Conservation (phyloP, 2,888 invertebrate genomes). For the Cephus rjabovi region DNA sequence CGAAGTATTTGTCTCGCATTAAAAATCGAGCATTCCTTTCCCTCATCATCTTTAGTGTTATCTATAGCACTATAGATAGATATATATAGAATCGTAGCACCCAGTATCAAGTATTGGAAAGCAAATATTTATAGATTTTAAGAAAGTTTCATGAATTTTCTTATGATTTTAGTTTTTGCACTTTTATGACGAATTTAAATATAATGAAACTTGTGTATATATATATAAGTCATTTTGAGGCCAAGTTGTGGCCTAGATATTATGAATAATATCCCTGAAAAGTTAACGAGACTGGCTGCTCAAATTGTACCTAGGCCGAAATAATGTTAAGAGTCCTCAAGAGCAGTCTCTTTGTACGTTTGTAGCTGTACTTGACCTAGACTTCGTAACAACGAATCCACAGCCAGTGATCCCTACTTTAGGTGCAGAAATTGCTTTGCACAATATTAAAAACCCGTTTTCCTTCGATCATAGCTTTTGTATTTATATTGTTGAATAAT, state of each 20-base stretch:
- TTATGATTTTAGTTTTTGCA: background rate
- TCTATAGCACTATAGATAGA: background rate
- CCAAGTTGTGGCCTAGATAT: background rate
- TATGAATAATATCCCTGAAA: background rate
- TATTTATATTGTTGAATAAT: too few relatives aligned
- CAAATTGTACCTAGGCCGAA: background rate
- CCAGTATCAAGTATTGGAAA: background rate
- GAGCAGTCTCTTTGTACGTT: background rate
- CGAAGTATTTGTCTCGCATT: background rate
- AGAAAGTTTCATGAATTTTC: background rate
- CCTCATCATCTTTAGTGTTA: background rate
- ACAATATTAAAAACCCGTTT: background rate
- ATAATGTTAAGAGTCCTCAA: background rate
- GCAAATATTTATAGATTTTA: background rate
- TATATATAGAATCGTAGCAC: background rate
- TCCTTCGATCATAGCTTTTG: background rate
- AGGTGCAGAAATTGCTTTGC: background rate
- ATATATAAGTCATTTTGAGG: background rate
- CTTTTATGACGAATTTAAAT: background rate
- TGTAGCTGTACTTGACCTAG: conserved; percentile 6
- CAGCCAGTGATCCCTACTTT: background rate
- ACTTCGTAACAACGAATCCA: background rate
- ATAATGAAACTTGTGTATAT: background rate
- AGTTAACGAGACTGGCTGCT: background rate
- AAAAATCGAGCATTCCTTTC: background rate